Evolutionary conservation across 2,797 vertebrate species (phyloP).

Genomic region (Diglossa cyanea): DNA sequence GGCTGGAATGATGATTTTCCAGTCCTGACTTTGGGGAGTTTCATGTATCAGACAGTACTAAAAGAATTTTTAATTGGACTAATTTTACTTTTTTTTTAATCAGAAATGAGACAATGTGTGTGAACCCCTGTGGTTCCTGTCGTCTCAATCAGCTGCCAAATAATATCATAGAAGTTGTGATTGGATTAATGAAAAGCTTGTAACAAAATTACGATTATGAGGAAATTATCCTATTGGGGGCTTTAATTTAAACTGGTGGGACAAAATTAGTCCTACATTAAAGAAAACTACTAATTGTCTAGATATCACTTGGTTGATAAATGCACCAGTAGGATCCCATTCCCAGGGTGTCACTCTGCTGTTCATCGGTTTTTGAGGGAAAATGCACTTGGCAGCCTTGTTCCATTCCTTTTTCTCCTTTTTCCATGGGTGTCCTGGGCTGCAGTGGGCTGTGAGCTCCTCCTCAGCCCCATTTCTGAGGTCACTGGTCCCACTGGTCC

Average conservation of each 20-base stretch:
- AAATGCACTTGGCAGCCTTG: not conserved
- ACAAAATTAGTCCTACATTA: slow-evolving; percentile 69
- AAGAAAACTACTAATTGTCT: slow-evolving; percentile 58
- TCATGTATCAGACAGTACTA: slow-evolving; percentile 16
- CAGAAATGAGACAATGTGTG: slow-evolving; percentile 64
- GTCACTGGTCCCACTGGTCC: not conserved
- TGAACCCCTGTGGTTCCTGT: slow-evolving; percentile 57
- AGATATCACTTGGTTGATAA: slow-evolving; percentile 43
- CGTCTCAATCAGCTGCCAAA: slow-evolving; percentile 69
- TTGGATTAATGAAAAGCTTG: slow-evolving; percentile 76
- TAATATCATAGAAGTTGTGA: slow-evolving; percentile 67
- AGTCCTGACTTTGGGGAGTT: slow-evolving; percentile 39
- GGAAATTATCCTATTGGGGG: slow-evolving; percentile 65
- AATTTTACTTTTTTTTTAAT: slow-evolving; percentile 21
- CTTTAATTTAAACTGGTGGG: slow-evolving; percentile 60
- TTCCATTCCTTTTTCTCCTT: not conserved
- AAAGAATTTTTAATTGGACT: slow-evolving; percentile 66
- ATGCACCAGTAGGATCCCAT: not conserved
- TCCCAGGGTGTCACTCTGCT: not conserved
- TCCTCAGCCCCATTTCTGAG: not conserved
- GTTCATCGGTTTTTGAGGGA: not conserved
- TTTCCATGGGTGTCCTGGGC: not conserved
- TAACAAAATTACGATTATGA: slow-evolving; percentile 70
- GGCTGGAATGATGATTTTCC: slow-evolving; percentile 45
- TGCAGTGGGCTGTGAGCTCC: not conserved